Evolutionary conservation across 2,797 vertebrate genomes (phyloP), one percentile per base, ranked within the genome.

Genomic region (Microctenopoma stevenorrisi): DNA sequence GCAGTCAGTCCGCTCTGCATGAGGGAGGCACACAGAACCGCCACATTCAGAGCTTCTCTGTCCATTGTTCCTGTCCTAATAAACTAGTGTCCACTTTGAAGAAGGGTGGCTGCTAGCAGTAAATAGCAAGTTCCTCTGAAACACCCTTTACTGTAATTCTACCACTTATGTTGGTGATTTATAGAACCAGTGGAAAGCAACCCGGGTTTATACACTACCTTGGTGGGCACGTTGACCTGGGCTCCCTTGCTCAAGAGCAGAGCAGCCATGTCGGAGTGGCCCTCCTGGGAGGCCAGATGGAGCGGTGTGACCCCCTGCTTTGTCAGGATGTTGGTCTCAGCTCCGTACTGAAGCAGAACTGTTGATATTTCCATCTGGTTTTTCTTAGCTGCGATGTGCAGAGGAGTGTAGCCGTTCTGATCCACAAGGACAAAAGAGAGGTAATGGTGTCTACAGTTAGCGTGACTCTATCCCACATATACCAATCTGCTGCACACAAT

Each of bases 341-440:
- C 97, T 1, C 94, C 96, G 0, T 96, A 97, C 88, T 92, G 94
- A 79, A 99, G 88, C 2, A 99, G 93, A 7, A 96, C 96, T 25
- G 93, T 94, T 33, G 97, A 97, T 16, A 98, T 97, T 59, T 98
- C 96, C 96, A 97, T 98, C 91, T 99, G 98, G 80, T 99, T 98
- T 91, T 99, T 99, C 93, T 98, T 99, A 38, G 98, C 96, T 35
- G 96, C 97, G 1, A 99, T 99, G 84, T 99, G 98, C 33, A 99
- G 93, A n/a, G 98, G 97, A 10, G 97, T 99, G 72, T 99, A 98
- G 74, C 98, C 98, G 0, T 99, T 99, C 98, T 99, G 87, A 25
- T 33, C 11, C 10, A 55, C 0, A 7, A 16, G 4, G 56, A 57
- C 38, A 46, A 15, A 5, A 52, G 9, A 60, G 8, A 53, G 33